Evolutionary conservation across 2,888 invertebrate species (phyloP), one percentile per base, ranked within the genome.

Genomic region (Standfussiana lucernea): DNA sequence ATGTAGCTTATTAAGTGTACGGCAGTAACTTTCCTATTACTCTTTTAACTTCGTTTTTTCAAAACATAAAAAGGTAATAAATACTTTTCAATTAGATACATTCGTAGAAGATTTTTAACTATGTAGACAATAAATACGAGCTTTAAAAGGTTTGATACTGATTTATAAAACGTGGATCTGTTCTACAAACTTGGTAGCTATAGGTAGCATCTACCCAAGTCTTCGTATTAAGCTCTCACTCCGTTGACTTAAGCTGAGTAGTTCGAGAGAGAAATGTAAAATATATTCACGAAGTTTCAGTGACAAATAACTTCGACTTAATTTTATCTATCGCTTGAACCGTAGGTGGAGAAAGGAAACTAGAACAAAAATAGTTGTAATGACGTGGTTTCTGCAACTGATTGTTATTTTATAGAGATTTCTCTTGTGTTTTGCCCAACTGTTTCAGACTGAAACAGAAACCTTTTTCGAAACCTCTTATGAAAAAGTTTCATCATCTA

Each of bases 1-100:
- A 76, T 61, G 67, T 67, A 71, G 77, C 72, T 65, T 78, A 72
- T 78, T 76, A 76, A 80, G 76, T 82, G 73, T 72, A 56, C 66
- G 53, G 66, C 62, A 59, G 45, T 81, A 77, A 74, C 62, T 76
- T 56, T 65, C 59, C 47, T 70, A 80, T 67, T 62, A 21, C 53
- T 66, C 45, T 72, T 82, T 74, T 53, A 68, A 65, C 56, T 84
- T 53, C 61, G 28, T 65, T 71, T 72, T 69, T 40, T 1, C 15
- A 53, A 59, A 73, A 61, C 61, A 50, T 71, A 45, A 75, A 72
- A 61, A 21, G 8, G 7, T 13, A 69, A 67, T 59, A 67, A 82
- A 68, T 80, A 53, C 47, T 59, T 76, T 82, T 68, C 18, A 18
- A 64, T 65, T 28, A 50, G 5, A 42, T 45, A 59, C 8, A 56